These are phyloP conservation scores for Drosophila gunungcola DNA, from an alignment of 1,140 invertebrate genomes.

Conservation along the genomic window DNA sequence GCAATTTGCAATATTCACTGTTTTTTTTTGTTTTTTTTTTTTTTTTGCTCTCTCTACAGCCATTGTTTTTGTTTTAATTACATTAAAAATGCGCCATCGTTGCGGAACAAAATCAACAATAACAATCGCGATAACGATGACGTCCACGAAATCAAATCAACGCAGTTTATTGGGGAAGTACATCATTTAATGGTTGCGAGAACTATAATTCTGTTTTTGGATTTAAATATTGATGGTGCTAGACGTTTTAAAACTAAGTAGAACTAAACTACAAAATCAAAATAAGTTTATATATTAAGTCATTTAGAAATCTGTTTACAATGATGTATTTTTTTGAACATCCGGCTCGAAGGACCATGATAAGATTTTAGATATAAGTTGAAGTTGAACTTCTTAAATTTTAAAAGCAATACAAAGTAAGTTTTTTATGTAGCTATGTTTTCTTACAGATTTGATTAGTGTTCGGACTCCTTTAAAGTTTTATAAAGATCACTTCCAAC, in stretches of 20 bases:
- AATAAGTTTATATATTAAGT: too few species aligned
- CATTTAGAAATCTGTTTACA: too few species aligned
- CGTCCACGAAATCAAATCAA: slow-evolving; percentile 18
- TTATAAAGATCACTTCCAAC: too few species aligned
- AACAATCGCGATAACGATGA: slow-evolving; percentile 11
- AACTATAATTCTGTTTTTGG: not conserved
- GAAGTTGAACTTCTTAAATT: too few species aligned
- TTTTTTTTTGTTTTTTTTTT: slow-evolving; percentile 19
- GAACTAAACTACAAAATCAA: too few species aligned
- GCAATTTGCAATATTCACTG: slow-evolving; percentile 10
- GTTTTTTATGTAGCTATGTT: too few species aligned
- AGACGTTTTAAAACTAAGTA: too few species aligned
- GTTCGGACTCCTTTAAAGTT: not conserved
- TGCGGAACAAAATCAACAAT: slow-evolving; percentile 24
- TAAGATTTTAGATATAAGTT: too few species aligned
- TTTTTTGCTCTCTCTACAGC: slow-evolving; percentile 1
- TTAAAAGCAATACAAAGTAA: too few species aligned
- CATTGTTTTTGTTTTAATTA: slow-evolving; percentile 57
- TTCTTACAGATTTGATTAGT: not conserved
- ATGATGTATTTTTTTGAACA: too few species aligned
- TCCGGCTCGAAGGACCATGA: too few species aligned
- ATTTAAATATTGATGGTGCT: too few species aligned
- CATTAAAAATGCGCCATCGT: slow-evolving; percentile 57
- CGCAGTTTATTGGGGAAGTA: slow-evolving; percentile 5
- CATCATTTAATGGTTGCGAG: slow-evolving; percentile 2